Evolutionary conservation across 2,113 vertebrate genomes (phyloP).

Genomic region (Perccottus glenii): DNA sequence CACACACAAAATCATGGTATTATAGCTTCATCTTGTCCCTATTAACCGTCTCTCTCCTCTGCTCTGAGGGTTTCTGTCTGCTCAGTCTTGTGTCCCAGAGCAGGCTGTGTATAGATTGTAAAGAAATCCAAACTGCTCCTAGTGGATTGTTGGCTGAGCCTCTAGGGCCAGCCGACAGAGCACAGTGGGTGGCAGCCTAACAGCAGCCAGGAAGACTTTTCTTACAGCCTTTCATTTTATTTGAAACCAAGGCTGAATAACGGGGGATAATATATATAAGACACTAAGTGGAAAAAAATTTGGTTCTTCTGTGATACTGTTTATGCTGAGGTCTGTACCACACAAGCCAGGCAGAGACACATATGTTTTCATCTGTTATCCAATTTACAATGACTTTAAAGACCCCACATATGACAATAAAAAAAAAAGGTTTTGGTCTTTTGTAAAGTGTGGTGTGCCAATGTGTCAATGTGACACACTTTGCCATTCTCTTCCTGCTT

Average conservation of each 20-base stretch:
- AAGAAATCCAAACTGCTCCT: slow-evolving; percentile 39
- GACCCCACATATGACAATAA: too few relatives aligned
- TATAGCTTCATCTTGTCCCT: slow-evolving; percentile 13
- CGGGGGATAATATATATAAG: background rate
- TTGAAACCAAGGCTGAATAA: slow-evolving; percentile 5
- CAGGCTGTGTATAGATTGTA: slow-evolving; percentile 14
- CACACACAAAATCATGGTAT: background rate
- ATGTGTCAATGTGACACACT: too few relatives aligned
- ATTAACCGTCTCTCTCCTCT: slow-evolving; percentile 19
- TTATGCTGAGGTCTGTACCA: background rate
- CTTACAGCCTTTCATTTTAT: slow-evolving; percentile 14
- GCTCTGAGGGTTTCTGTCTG: slow-evolving; percentile 21
- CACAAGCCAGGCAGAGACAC: background rate
- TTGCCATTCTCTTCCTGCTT: too few relatives aligned
- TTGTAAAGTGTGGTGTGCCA: too few relatives aligned
- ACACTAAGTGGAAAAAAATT: background rate
- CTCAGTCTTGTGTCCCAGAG: slow-evolving; percentile 22
- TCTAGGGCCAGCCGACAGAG: slow-evolving; percentile 13
- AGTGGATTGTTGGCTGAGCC: slow-evolving; percentile 30
- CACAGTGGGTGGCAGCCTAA: slow-evolving; percentile 34
- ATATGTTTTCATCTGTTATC: too few relatives aligned
- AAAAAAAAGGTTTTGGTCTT: too few relatives aligned
- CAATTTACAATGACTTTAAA: too few relatives aligned
- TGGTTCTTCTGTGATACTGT: background rate
- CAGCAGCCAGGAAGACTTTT: slow-evolving; percentile 26